Base-by-base conservation (phyloP, 2,113 vertebrate species). In the Tretioscincus oriximinensis region DNA sequence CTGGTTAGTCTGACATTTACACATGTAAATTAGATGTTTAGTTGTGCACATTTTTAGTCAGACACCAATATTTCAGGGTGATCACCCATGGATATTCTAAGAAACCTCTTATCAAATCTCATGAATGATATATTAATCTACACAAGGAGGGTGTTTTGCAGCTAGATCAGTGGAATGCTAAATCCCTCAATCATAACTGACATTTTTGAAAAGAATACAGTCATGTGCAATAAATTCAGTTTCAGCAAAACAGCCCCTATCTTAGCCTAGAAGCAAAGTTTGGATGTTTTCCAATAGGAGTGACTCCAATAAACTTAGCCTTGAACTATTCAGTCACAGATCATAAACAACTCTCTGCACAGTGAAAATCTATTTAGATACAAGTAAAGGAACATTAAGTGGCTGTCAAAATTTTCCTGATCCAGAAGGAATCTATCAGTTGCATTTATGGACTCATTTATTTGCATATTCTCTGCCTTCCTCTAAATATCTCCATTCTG, bases 21-120 rank as follows among this genome's bases (percentile, higher is more conserved):
- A 78, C 63, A 78, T 78, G 70, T 83, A 78, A 83, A 67, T 73
- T 67, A 78, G 69, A 73, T 78, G 70, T 73, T 78, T 70, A 73
- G 60, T 51, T 74, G n/a, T 69, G 45, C 28, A 75, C 72, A 79
- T 51, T 26, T 63, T 31, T 75, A 63, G 16, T 75, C 77, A 60
- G 64, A 67, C n/a, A 45, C 63, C 51, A 84, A 24, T 67, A n/a
- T 78, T 83, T 74, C 73, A 73, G 71, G 51, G n/a, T 69, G 2
- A 31, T 29, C 24, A 78, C 54, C 63, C 64, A 74, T 75, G 73
- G 63, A 54, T 64, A 69, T 80, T 79, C 73, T 54, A 63, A 24
- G 64, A 61, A 74, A 35, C 28, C 8, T 51, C 24, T 41, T 47
- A 22, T 20, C 28, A 35, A 41, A 28, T 11, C 24, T 69, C 41